Conservation (phyloP, 2,797 vertebrate genomes). For the Parambassis ranga region DNA sequence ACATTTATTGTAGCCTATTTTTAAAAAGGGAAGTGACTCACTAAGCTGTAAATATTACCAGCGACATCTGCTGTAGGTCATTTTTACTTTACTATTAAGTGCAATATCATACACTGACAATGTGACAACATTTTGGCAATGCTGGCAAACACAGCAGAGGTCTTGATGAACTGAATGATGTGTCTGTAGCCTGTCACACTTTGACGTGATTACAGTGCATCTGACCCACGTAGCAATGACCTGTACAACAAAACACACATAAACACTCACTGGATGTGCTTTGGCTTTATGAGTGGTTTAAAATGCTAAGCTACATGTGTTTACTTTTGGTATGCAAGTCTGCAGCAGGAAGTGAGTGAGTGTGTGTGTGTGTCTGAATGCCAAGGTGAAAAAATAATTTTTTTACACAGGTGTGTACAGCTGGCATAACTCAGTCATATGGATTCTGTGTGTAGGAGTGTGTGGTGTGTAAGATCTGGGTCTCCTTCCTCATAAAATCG, state of each 20-base stretch:
- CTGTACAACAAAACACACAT: background rate
- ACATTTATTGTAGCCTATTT: too few species aligned
- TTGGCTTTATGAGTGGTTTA: background rate
- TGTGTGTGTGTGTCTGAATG: background rate
- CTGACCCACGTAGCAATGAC: background rate
- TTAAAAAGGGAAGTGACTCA: constrained; percentile 23
- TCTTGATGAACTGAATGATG: background rate
- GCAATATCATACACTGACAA: background rate
- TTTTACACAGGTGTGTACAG: constrained; percentile 7
- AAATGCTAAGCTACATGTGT: background rate
- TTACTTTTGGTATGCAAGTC: background rate
- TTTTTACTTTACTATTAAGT: background rate
- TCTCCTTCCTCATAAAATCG: constrained; percentile 43
- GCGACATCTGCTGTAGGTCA: background rate
- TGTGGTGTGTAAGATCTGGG: constrained; percentile 5
- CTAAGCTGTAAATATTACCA: rapidly evolving
- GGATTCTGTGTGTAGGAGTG: constrained; percentile 21
- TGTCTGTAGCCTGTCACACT: background rate
- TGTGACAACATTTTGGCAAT: background rate
- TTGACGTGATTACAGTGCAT: background rate
- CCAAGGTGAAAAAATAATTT: background rate
- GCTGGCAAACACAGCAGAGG: background rate
- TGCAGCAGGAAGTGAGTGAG: background rate
- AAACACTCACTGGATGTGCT: background rate
- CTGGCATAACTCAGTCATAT: constrained; percentile 12